Evolutionary conservation across 2,797 vertebrate genomes (phyloP).

Genomic region (Echiichthys vipera): DNA sequence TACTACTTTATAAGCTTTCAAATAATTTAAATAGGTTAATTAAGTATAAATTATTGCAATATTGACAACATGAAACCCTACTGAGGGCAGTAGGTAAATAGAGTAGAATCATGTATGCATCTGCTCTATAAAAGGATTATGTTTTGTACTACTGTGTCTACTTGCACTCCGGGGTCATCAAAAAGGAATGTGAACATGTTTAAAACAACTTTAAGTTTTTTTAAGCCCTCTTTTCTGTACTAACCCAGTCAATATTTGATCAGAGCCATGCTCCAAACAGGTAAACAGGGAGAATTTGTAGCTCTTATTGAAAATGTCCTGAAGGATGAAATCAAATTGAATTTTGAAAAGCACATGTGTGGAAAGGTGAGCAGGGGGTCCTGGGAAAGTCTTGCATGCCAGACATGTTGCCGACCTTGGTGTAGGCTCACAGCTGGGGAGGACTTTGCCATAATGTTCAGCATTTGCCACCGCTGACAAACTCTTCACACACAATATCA

Average conservation of each 20-base stretch:
- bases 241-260: conserved; percentile 31
- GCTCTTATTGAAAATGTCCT: conserved; percentile 37
- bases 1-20: conserved; percentile 24
- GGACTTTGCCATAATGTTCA: conserved; percentile 8
- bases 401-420: conserved; percentile 31
- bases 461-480: conserved; percentile 26
- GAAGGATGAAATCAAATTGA: conserved; percentile 18
- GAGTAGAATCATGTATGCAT: background rate
- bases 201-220: conserved; percentile 44
- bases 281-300: conserved; percentile 38
- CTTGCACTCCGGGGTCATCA: conserved; percentile 19
- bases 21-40: conserved; percentile 10
- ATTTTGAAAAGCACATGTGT: conserved; percentile 29
- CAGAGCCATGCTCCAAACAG: conserved; percentile 37
- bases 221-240: conserved; percentile 31
- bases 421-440: conserved; percentile 16
- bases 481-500: conserved; percentile 41
- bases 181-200: conserved; percentile 46
- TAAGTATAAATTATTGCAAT: background rate
- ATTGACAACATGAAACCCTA: background rate
- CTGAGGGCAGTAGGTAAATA: background rate
- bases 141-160: conserved; percentile 13
- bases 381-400: conserved; percentile 28
- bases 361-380: conserved; percentile 22
- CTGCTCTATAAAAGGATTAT: conserved; percentile 3